Base-by-base conservation (phyloP, 2,888 invertebrate genomes). In the Diaprepes abbreviatus region DNA sequence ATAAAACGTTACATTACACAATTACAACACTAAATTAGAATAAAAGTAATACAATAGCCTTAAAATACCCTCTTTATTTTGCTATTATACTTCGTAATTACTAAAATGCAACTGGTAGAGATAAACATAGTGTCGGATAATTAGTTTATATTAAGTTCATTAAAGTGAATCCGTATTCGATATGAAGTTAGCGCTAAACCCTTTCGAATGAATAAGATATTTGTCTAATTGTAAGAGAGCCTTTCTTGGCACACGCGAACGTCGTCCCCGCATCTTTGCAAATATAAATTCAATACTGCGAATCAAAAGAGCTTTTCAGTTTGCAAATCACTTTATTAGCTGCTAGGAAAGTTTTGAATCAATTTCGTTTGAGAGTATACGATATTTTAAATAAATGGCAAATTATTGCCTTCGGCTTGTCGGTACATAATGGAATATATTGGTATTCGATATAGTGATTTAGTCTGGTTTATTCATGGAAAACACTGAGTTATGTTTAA, bases 191-290 rank as follows among this genome's bases (percentile, higher is more conserved):
- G 21, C 17, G 43, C 40, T 16, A 10, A 38, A 66, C 35, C 66
- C 16, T 33, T 59, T 21, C 60, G 67, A 67, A 66, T 66, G 66
- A 66, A 67, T 60, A 54, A 21, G 55, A 54, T 21, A 43, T 38
- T 55, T 43, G n/a, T 19, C 19, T 62, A 67, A 67, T 67, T 67
- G 67, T 67, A 19, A 36, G 19, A 50, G 40, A 65, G 52, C 50
- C 14, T 52, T 54, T 33, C 57, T 12, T 17, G 31, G 33, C n/a
- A 57, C 17, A 21, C 43, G 54, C 52, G 38, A 21, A 14, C 17
- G 9, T 19, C 2, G 17, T 35, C 35, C 21, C 24, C 33, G 57
- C 45, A 35, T 57, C 57, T 48, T 55, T 24, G 35, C 48, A 45
- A 59, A 59, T 57, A 31, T 57, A 45, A 55, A 55, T 45, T 55